Conservation (phyloP, 1,140 invertebrate genomes). For the Bombus impatiens region DNA sequence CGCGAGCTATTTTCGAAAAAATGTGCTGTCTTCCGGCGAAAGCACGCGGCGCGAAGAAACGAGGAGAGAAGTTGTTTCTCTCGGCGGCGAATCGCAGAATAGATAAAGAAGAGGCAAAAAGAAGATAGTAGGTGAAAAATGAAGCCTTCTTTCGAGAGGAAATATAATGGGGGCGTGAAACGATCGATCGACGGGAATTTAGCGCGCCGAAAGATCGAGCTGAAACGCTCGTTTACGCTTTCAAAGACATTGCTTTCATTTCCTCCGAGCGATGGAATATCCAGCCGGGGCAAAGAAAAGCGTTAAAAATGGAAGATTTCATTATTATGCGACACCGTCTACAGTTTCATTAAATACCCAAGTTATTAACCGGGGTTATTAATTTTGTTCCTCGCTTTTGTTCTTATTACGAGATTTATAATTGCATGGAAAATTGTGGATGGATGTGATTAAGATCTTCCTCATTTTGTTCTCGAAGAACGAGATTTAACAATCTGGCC, state of each 20-base stretch:
- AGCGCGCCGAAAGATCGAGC: constrained; percentile 10
- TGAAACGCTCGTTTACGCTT: constrained; percentile 2
- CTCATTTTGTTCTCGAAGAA: neutral
- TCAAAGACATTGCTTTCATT: constrained; percentile 21
- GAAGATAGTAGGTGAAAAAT: constrained; percentile 38
- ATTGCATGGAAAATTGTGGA: neutral
- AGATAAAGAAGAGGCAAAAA: constrained; percentile 29
- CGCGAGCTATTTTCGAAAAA: constrained; percentile 10
- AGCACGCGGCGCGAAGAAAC: neutral
- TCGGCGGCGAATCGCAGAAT: constrained; percentile 21
- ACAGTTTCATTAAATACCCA: neutral
- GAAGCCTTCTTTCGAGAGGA: constrained; percentile 40
- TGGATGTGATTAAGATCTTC: neutral
- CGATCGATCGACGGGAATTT: constrained; percentile 37
- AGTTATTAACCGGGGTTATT: neutral
- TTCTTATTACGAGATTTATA: neutral
- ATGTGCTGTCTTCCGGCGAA: neutral
- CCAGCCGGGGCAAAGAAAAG: neutral
- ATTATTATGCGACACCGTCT: neutral
- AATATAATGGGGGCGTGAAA: constrained; percentile 31
- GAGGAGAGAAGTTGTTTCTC: constrained; percentile 15
- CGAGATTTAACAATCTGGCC: neutral
- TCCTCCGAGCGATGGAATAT: neutral
- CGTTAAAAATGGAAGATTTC: neutral
- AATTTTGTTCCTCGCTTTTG: neutral